phyloP scores from a whole-genome alignment of 2,113 vertebrate genomes.

The Climacteris rufus region DNA sequence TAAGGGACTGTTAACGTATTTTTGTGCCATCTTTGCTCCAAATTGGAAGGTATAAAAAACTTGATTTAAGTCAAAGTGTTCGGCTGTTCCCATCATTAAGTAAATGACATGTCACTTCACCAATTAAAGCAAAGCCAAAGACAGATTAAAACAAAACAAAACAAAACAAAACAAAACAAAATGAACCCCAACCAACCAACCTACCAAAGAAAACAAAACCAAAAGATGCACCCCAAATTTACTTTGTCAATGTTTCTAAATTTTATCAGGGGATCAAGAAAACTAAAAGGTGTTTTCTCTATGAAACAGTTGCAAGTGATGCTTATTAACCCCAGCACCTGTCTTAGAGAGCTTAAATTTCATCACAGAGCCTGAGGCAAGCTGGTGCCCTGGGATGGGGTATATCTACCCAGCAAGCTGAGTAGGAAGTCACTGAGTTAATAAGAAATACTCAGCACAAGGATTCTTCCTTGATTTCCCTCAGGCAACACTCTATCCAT shows the following conservation, averaged over 20 bases:
- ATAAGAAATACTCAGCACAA: not conserved
- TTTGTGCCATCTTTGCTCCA: not conserved
- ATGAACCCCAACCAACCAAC: rapidly evolving
- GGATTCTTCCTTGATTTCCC: not conserved
- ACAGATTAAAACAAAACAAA: not conserved
- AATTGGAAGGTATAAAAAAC: not conserved
- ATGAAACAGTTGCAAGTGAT: not conserved
- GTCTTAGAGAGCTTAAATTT: not conserved
- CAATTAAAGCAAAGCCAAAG: not conserved
- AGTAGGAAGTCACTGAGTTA: not conserved
- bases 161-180: not conserved
- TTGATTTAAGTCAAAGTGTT: not conserved
- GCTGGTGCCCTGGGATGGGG: not conserved
- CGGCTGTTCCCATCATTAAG: not conserved
- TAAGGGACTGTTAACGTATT: not conserved
- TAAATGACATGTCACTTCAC: not conserved
- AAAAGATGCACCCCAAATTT: not conserved
- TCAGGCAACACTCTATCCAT: not conserved
- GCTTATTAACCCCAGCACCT: not conserved
- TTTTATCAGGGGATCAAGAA: not conserved
- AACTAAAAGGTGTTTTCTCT: not conserved
- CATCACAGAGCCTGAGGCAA: not conserved
- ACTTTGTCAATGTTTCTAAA: not conserved
- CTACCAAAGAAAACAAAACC: not conserved
- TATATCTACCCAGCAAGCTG: not conserved